Conservation (phyloP, 2,797 vertebrate species). For the Sternarchorhynchus goeldii region DNA sequence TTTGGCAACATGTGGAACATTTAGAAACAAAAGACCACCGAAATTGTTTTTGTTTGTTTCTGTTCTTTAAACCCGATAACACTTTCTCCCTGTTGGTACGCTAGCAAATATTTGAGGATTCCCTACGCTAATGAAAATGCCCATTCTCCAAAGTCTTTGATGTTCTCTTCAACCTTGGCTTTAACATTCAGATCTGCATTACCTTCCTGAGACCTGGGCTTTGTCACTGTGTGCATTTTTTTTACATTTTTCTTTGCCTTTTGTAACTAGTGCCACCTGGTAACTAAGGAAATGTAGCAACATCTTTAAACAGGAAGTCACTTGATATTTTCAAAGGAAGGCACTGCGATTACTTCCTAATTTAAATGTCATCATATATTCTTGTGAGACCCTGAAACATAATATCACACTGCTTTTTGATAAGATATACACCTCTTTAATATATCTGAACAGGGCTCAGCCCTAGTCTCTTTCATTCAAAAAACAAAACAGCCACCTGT, state of each 20-base stretch:
- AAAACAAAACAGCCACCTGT: not conserved
- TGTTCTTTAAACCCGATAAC: not conserved
- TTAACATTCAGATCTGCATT: not conserved
- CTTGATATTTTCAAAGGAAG: too few relatives aligned
- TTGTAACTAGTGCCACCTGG: too few relatives aligned
- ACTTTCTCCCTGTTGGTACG: constrained; percentile 4
- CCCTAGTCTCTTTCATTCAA: not conserved
- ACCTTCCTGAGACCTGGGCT: not conserved
- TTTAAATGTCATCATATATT: too few relatives aligned
- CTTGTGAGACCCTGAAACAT: too few relatives aligned
- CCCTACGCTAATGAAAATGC: not conserved
- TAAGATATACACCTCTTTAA: not conserved
- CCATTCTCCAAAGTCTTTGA: not conserved
- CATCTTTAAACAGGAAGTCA: too few relatives aligned
- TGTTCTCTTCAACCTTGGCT: too few relatives aligned
- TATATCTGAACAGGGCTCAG: not conserved
- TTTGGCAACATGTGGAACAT: not conserved
- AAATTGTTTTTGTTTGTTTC: not conserved
- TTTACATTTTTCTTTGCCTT: too few relatives aligned
- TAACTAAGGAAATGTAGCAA: too few relatives aligned
- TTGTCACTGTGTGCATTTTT: too few relatives aligned
- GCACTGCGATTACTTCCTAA: too few relatives aligned
- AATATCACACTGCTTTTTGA: not conserved
- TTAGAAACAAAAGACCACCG: not conserved
- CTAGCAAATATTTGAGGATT: not conserved